Conservation (phyloP, 2,113 vertebrate genomes). For the Chlamydotis undulata region DNA sequence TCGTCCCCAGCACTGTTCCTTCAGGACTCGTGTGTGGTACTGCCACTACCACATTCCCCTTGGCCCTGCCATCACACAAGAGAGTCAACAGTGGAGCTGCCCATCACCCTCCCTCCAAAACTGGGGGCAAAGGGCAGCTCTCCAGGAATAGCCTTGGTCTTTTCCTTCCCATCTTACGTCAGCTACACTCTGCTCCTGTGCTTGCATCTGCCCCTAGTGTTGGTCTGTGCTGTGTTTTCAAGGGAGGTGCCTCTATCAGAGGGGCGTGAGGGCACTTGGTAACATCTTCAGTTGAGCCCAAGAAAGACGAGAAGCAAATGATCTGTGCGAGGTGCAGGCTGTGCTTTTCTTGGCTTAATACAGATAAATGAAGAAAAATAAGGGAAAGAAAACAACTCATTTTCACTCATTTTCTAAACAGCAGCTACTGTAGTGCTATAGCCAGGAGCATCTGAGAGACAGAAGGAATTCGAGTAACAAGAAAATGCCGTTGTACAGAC, state of each 20-base stretch:
- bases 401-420: slow-evolving; percentile 44
- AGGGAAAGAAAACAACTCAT: slow-evolving; percentile 22
- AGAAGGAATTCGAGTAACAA: slow-evolving; percentile 45
- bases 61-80: background rate
- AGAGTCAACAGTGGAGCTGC: background rate
- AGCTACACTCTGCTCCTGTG: accelerated
- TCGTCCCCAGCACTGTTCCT: background rate
- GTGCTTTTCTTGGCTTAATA: slow-evolving; percentile 23
- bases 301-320: background rate
- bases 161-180: background rate
- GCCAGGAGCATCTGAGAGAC: slow-evolving; percentile 53
- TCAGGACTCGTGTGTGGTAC: accelerated
- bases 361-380: background rate
- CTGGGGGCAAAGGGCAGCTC: background rate
- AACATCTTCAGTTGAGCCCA: background rate
- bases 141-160: background rate
- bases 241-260: background rate
- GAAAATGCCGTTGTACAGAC: slow-evolving; percentile 45
- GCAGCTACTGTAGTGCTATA: slow-evolving; percentile 9
- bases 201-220: background rate
- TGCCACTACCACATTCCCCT: background rate
- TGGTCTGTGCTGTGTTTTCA: background rate
- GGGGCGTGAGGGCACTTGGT: background rate
- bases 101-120: background rate
- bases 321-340: background rate